These are phyloP conservation scores for Parnassius glacialis DNA, from an alignment of 2,888 invertebrate species.

Conservation along the genomic window DNA sequence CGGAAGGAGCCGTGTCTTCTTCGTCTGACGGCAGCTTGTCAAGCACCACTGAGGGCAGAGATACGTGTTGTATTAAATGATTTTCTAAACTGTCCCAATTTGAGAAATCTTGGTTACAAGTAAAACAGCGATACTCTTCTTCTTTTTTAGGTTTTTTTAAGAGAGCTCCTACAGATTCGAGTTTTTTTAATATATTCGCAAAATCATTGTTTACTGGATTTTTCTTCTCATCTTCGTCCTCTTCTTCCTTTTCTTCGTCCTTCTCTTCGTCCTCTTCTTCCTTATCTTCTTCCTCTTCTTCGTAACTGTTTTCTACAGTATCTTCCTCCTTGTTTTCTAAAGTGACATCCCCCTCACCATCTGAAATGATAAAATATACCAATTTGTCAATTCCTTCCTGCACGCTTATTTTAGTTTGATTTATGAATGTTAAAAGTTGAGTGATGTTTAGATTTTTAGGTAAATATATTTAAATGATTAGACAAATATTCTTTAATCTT, in stretches of 20 bases:
- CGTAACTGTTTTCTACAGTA: slow-evolving; percentile 35
- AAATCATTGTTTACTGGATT: slow-evolving; percentile 49
- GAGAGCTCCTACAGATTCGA: slow-evolving; percentile 63
- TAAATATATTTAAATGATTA: no score
- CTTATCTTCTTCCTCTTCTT: slow-evolving; percentile 36
- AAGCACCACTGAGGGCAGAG: slow-evolving; percentile 73
- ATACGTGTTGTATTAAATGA: slow-evolving; percentile 80
- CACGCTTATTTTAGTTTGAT: no score
- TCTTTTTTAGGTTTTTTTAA: slow-evolving; percentile 65
- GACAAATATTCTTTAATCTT: no score
- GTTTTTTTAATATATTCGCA: slow-evolving; percentile 56
- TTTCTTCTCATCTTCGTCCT: slow-evolving; percentile 31
- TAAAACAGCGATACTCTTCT: slow-evolving; percentile 60
- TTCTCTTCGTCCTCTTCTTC: slow-evolving; percentile 1
- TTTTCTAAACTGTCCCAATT: slow-evolving; percentile 69
- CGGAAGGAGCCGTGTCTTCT: slow-evolving; percentile 63
- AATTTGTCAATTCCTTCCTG: neutral
- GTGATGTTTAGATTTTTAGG: no score
- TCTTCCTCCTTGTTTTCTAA: slow-evolving; percentile 43
- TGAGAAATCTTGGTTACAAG: slow-evolving; percentile 75
- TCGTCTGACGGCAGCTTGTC: slow-evolving; percentile 78
- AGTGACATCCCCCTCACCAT: slow-evolving; percentile 51
- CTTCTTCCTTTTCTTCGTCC: slow-evolving; percentile 41
- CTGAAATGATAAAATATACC: slow-evolving; percentile 34
- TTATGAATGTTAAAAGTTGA: no score